phyloP scores from a whole-genome alignment of 2,797 vertebrate species.

The Microctenopoma lineatum region DNA sequence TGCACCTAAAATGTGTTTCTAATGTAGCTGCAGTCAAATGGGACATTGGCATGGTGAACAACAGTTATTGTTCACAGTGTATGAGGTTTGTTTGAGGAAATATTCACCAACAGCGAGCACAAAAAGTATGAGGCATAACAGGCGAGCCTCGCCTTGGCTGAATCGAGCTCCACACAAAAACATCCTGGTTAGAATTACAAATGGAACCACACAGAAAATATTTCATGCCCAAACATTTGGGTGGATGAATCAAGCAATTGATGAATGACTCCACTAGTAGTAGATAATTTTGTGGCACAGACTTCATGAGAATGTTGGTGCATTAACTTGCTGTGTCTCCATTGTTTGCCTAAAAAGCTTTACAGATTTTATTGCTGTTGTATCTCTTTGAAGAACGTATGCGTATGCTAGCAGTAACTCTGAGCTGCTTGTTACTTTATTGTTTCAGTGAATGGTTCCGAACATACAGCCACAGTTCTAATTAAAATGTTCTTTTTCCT shows the following conservation, averaged over 20 bases:
- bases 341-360: background rate
- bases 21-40: constrained; percentile 63
- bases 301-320: too few species aligned
- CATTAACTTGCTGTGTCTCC: background rate
- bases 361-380: too few species aligned
- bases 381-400: too few species aligned
- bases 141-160: background rate
- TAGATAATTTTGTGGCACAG: too few species aligned
- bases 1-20: constrained; percentile 74
- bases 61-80: constrained; percentile 44
- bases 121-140: constrained; percentile 37
- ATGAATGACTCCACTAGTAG: background rate
- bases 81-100: constrained; percentile 47
- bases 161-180: constrained; percentile 12
- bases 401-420: background rate
- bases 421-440: too few species aligned
- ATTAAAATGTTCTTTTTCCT: too few species aligned
- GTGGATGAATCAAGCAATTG: background rate
- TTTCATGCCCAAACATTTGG: background rate
- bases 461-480: too few species aligned
- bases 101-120: constrained; percentile 30
- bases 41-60: constrained; percentile 46
- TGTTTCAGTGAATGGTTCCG: too few species aligned
- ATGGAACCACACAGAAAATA: constrained; percentile 1
- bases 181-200: constrained; percentile 2